Conservation (phyloP, 2,888 invertebrate species). For the Drosophila recens region DNA sequence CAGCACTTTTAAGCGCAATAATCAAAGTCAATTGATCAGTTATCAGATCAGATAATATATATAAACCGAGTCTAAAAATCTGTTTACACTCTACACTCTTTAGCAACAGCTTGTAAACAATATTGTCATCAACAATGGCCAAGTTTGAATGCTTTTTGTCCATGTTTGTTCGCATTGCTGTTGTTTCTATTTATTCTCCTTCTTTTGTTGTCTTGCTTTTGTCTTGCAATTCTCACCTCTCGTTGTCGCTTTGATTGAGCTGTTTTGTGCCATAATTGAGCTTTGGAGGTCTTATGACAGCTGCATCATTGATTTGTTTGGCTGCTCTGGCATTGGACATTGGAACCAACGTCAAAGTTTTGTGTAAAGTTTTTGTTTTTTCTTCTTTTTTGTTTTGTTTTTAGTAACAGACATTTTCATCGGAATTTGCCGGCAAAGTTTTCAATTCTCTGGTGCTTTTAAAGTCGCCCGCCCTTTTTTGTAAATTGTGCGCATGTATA, state of each 20-base stretch:
- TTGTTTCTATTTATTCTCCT: background rate
- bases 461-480: conserved; percentile 28
- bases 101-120: conserved; percentile 31
- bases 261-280: conserved; percentile 67
- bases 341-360: conserved; percentile 47
- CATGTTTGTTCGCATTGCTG: conserved; percentile 1
- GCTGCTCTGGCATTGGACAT: conserved; percentile 26
- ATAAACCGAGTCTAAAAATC: too few species aligned
- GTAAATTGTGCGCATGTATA: conserved; percentile 64
- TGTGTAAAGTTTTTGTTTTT: conserved; percentile 35
- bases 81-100: too few species aligned
- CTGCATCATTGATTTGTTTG: conserved; percentile 77
- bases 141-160: conserved; percentile 37
- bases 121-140: conserved; percentile 50
- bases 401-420: conserved; percentile 65
- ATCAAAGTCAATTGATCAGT: too few species aligned
- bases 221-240: conserved; percentile 1
- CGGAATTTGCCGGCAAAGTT: conserved; percentile 61
- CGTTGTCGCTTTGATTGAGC: conserved; percentile 18
- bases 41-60: too few species aligned
- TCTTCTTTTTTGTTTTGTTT: conserved; percentile 19
- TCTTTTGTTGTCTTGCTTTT: conserved; percentile 5
- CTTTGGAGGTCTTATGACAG: conserved; percentile 73
- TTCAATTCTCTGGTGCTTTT: conserved; percentile 61
- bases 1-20: too few species aligned